phyloP scores from a whole-genome alignment of 2,113 vertebrate species.

The Cacatua alba region DNA sequence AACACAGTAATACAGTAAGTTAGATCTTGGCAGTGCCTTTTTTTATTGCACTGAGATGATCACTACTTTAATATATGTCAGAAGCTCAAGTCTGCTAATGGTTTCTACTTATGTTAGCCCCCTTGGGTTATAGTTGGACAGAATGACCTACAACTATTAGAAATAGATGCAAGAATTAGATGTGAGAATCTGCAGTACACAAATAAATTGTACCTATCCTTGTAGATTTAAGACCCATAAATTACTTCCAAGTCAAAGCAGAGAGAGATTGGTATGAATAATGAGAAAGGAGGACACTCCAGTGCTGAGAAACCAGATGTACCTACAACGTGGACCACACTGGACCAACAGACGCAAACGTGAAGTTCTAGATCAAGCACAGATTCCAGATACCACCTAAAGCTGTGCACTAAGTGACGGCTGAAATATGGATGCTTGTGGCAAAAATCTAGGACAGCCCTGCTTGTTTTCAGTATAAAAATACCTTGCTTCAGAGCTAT shows the following conservation, averaged over 20 bases:
- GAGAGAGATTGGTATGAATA: background rate
- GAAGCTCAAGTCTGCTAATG: background rate
- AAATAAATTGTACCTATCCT: background rate
- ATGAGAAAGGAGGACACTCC: background rate
- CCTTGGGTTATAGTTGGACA: background rate
- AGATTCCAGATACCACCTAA: background rate
- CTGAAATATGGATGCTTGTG: background rate
- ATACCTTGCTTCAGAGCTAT: background rate
- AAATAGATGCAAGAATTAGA: background rate
- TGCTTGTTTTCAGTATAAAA: background rate
- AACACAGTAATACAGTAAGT: background rate
- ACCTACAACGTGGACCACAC: background rate
- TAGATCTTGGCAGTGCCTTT: background rate
- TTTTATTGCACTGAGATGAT: background rate
- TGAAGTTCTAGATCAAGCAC: background rate
- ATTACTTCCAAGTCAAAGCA: background rate
- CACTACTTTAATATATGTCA: background rate
- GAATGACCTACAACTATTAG: background rate
- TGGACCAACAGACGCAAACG: background rate
- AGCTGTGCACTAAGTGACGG: background rate
- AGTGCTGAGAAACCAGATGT: background rate
- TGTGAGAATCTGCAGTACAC: background rate
- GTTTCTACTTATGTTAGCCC: background rate
- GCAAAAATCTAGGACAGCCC: background rate
- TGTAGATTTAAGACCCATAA: background rate